Evolutionary conservation across 2,797 vertebrate genomes (phyloP).

Genomic region (Denticeps clupeoides): DNA sequence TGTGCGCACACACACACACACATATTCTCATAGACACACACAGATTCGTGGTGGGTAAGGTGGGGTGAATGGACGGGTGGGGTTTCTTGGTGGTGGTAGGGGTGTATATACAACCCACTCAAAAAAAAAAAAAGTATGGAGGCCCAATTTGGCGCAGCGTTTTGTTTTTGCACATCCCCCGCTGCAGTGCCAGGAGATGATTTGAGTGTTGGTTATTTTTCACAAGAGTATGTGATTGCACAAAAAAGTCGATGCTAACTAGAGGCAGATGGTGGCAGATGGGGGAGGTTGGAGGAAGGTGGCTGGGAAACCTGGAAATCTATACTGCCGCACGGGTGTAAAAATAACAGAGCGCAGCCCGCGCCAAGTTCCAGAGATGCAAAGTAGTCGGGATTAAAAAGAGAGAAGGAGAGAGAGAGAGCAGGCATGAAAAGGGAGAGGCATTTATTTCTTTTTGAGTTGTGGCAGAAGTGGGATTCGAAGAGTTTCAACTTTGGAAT

Average conservation of each 20-base stretch:
- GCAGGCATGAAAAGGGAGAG: constrained; percentile 7
- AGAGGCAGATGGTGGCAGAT: constrained; percentile 99
- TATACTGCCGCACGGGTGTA: constrained; percentile 89
- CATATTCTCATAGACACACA: too few relatives aligned
- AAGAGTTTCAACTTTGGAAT: background rate
- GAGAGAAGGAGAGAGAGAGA: constrained; percentile 37
- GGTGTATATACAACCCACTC: constrained; percentile 55
- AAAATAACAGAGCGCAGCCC: constrained; percentile 90
- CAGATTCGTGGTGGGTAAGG: too few relatives aligned
- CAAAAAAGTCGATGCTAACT: constrained; percentile 97
- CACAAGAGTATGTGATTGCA: constrained; percentile 96
- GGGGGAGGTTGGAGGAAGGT: constrained; percentile 99
- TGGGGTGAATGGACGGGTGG: constrained; percentile 38
- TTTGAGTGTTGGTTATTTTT: constrained; percentile 99
- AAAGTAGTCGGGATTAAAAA: constrained; percentile 68
- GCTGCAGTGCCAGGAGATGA: constrained; percentile 93
- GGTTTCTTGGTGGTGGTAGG: constrained; percentile 37
- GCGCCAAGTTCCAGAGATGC: constrained; percentile 83
- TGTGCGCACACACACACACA: too few relatives aligned
- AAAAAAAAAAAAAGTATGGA: constrained; percentile 87
- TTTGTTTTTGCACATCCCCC: constrained; percentile 73
- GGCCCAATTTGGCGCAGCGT: constrained; percentile 90
- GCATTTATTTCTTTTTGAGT: background rate
- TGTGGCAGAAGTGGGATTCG: background rate
- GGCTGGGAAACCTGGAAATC: constrained; percentile 95